Conservation (phyloP, 1,140 invertebrate species). For the Luehdorfia chinensis region DNA sequence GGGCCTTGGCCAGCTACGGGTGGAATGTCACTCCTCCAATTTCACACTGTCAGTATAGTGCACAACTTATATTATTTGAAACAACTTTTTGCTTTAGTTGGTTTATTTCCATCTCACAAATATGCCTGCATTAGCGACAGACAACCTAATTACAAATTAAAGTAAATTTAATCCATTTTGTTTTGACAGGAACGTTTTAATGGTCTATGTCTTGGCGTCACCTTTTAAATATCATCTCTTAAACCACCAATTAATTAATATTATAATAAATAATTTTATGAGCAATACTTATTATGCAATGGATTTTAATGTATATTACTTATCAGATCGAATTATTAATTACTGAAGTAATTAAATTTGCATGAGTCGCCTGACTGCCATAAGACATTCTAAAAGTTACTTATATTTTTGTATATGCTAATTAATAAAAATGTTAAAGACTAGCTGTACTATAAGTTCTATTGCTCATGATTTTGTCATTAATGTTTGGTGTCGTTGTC, state of each 20-base stretch:
- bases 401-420: too few species aligned
- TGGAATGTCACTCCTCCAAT: constrained; percentile 18
- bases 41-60: constrained; percentile 2
- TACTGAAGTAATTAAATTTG: too few species aligned
- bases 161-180: not conserved
- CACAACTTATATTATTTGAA: constrained; percentile 3
- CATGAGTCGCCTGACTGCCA: too few species aligned
- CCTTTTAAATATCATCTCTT: not conserved
- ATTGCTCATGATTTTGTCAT: too few species aligned
- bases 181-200: not conserved
- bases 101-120: constrained; percentile 11
- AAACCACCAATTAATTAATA: too few species aligned
- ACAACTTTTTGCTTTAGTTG: constrained; percentile 16
- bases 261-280: too few species aligned
- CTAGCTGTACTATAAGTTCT: too few species aligned
- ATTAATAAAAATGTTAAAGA: too few species aligned
- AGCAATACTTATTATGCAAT: too few species aligned
- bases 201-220: not conserved
- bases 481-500: too few species aligned
- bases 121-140: not conserved
- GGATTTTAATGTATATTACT: constrained; percentile 7
- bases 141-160: not conserved
- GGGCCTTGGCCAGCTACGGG: constrained; percentile 28
- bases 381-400: too few species aligned
- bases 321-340: constrained; percentile 7